These are phyloP conservation scores for Mesochorus sp. DNA, from an alignment of 2,888 invertebrate species.

Conservation along the genomic window DNA sequence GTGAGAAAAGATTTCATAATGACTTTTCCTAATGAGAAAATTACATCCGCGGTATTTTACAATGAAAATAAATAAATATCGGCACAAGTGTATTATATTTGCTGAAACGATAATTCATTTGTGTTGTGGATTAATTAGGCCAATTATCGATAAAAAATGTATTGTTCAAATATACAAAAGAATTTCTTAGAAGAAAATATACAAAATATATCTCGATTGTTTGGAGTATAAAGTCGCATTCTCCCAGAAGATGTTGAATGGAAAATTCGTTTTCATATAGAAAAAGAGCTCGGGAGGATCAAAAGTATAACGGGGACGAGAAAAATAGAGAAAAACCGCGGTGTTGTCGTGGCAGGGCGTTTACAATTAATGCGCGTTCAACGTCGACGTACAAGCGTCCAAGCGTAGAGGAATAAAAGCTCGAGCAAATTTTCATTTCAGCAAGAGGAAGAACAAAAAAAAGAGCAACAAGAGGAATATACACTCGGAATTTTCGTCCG, in stretches of 20 bases:
- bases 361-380: conserved; percentile 45
- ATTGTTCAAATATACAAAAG: too few relatives aligned
- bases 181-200: too few relatives aligned
- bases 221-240: not conserved
- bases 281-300: conserved; percentile 6
- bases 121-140: too few relatives aligned
- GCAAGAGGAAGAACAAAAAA: not conserved
- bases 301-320: conserved; percentile 44
- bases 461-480: not conserved
- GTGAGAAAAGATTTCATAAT: too few relatives aligned
- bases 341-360: conserved; percentile 10
- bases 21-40: too few relatives aligned
- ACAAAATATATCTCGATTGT: not conserved
- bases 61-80: too few relatives aligned
- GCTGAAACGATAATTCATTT: too few relatives aligned
- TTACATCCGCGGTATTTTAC: too few relatives aligned
- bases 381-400: conserved; percentile 8
- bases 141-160: too few relatives aligned
- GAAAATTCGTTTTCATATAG: not conserved
- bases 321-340: conserved; percentile 23
- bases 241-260: not conserved
- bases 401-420: conserved; percentile 4
- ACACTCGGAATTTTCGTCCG: conserved; percentile 34
- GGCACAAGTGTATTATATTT: too few relatives aligned
- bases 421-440: conserved; percentile 57